These are phyloP conservation scores for Neogale vison DNA, from an alignment of 2,113 vertebrate genomes.

Conservation along the genomic window DNA sequence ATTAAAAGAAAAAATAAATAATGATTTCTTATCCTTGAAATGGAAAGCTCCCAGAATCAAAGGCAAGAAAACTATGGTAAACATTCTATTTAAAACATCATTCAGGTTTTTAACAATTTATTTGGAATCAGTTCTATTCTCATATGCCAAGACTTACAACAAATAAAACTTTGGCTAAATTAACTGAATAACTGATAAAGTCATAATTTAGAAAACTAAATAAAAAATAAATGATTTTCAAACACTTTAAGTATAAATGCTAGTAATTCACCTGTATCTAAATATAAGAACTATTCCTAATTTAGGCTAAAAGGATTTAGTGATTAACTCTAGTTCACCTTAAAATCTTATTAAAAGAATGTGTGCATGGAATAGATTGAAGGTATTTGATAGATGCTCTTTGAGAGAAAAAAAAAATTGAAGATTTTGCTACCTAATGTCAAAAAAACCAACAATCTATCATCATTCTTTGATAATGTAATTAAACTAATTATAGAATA, in stretches of 20 bases:
- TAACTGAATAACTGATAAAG: background rate
- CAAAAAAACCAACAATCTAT: background rate
- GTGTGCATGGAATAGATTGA: background rate
- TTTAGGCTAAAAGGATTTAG: background rate
- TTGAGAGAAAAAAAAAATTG: background rate
- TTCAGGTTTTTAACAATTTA: background rate
- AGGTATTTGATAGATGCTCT: background rate
- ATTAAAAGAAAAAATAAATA: background rate
- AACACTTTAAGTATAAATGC: background rate
- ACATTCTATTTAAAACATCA: background rate
- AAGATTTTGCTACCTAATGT: background rate
- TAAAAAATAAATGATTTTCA: constrained; percentile 1
- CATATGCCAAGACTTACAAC: background rate
- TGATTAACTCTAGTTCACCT: background rate
- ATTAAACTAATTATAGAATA: background rate
- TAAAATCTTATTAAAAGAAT: background rate
- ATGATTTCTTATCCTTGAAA: background rate
- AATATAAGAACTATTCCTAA: background rate
- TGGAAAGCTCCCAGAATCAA: background rate
- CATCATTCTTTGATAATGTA: background rate
- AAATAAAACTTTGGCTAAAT: background rate
- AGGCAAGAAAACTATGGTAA: background rate
- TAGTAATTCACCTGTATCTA: background rate
- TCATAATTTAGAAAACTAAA: background rate
- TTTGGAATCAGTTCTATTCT: background rate